These are phyloP conservation scores for Gallinago stenura DNA, from an alignment of 2,797 vertebrate genomes.

Conservation along the genomic window DNA sequence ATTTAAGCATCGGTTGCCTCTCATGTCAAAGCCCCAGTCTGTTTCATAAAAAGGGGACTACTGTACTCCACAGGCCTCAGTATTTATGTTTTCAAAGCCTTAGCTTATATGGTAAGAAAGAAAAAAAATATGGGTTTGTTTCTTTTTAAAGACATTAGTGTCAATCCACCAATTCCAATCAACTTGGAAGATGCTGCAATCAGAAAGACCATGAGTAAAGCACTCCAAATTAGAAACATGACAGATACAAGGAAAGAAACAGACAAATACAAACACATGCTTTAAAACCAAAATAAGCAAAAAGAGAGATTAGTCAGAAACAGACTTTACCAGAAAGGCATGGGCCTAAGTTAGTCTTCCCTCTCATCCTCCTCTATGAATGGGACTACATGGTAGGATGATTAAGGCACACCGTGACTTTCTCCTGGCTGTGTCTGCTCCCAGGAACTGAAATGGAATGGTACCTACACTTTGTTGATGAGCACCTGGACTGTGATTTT, in stretches of 20 bases:
- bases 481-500: background rate
- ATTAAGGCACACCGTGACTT: rapidly evolving
- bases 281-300: background rate
- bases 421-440: background rate
- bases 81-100: background rate
- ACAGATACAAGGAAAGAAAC: background rate
- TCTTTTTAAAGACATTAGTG: background rate
- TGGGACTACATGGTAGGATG: rapidly evolving
- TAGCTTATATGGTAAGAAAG: background rate
- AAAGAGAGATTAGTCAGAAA: background rate
- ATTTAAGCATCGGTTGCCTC: background rate
- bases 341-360: rapidly evolving
- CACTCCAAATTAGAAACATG: background rate
- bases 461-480: rapidly evolving
- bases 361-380: background rate
- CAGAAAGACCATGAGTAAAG: background rate
- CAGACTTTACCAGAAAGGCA: background rate
- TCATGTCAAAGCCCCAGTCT: background rate
- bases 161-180: background rate
- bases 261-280: background rate
- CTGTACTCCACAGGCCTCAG: background rate
- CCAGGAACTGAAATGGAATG: background rate
- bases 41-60: background rate
- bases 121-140: background rate
- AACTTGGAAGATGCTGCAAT: background rate